Conservation (phyloP, 2,113 vertebrate species). For the Eretmochelys imbricata region DNA sequence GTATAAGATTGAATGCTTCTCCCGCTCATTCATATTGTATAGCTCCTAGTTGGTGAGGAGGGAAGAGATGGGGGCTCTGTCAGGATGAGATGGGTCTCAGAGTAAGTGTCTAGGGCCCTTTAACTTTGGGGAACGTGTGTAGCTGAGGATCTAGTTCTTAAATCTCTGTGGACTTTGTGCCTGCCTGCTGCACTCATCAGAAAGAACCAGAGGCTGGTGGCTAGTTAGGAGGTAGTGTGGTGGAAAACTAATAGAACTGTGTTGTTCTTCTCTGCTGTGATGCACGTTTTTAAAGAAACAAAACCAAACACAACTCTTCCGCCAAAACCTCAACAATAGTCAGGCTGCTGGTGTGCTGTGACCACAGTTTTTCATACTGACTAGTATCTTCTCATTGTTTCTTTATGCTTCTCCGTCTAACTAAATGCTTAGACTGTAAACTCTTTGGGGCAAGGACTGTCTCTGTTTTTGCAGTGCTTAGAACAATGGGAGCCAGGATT, state of each 20-base stretch:
- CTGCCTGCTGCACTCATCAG: neutral
- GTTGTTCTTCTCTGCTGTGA: neutral
- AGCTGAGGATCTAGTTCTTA: neutral
- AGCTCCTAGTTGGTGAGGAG: neutral
- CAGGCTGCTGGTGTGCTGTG: neutral
- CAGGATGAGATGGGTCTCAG: neutral
- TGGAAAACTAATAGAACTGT: neutral
- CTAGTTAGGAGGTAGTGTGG: neutral
- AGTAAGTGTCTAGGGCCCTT: neutral
- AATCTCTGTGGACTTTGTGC: neutral
- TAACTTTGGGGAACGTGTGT: neutral
- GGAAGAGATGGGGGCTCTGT: neutral
- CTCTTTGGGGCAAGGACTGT: neutral
- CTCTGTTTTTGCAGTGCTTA: neutral
- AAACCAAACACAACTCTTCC: neutral
- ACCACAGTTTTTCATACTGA: neutral
- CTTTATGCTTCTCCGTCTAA: neutral
- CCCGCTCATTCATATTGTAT: neutral
- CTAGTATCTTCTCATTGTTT: neutral
- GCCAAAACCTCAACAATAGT: neutral
- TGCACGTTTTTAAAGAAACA: neutral
- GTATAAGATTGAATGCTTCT: neutral
- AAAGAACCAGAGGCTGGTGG: neutral
- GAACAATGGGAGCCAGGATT: neutral
- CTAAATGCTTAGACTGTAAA: neutral